Evolutionary conservation across 1,140 invertebrate species (phyloP), one percentile per base, ranked within the genome.

Genomic region (Drosophila pachea): DNA sequence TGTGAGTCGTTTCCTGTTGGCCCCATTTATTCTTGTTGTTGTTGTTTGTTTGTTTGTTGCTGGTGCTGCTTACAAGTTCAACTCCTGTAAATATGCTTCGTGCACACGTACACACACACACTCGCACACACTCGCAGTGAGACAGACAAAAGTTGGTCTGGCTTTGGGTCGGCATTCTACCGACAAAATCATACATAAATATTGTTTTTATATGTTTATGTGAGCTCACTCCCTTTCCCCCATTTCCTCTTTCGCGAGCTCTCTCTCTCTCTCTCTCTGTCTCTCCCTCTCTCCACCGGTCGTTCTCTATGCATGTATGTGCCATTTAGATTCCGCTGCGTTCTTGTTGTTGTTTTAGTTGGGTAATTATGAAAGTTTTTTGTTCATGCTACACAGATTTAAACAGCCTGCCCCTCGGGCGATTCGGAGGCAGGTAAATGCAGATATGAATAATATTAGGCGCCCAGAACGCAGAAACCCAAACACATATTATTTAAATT

Each of bases 61-160:
- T 73, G 59, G 48, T 72, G 54, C 67, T 75, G 75, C 75, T 69
- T 61, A 73, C 72, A 78, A 83, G 64, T 78, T 75, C 55, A 68
- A 63, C 78, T 82, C 64, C 75, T 75, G 78, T 73, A 83, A 84
- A 83, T 83, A 84, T 69, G 75, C 54, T 75, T 68, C 72, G 67
- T 63, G 62, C 58, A 61, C 54, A 40, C 53, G 45, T 22, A 53
- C 63, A 47, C 50, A 49, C 40, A 62, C 40, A 12, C 4, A 54
- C 42, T 54, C 40, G 59, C 56, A 60, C 36, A 65, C 5, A 45
- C 45, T 56, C 45, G 11, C n/a, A 61, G 48, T 54, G 63, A 47
- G 22, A 64, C 48, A 76, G 45, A 49, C 68, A 75, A 83, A 82
- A 83, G 78, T 83, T 83, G 38, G 72, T 73, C 75, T 83, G 58